Evolutionary conservation across 2,888 invertebrate genomes (phyloP).

Genomic region (Ectemnius cavifrons): DNA sequence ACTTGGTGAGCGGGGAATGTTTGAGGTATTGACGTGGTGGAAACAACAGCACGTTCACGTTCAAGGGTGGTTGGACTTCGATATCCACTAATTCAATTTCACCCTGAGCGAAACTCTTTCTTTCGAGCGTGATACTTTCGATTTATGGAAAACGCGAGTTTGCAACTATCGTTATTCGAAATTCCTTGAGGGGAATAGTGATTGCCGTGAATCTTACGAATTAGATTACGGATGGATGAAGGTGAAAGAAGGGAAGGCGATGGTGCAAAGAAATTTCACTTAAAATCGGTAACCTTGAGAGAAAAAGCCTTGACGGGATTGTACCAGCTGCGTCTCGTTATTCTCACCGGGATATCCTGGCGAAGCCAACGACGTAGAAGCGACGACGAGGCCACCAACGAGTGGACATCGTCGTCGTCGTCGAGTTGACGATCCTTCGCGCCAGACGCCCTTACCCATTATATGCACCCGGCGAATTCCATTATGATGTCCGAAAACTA

Average conservation of each 20-base stretch:
- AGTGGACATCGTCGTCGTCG: constrained; percentile 13
- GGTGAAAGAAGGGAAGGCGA: background rate
- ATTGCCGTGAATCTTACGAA: too few relatives aligned
- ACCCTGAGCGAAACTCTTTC: background rate
- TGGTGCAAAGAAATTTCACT: constrained; percentile 1
- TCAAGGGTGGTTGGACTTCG: too few relatives aligned
- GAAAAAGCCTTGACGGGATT: constrained; percentile 8
- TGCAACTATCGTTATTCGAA: too few relatives aligned
- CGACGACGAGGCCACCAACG: constrained; percentile 7
- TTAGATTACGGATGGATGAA: constrained; percentile 6
- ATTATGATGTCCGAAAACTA: constrained; percentile 31
- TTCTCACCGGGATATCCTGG: constrained; percentile 15
- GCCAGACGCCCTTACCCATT: constrained; percentile 27
- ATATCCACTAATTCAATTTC: too few relatives aligned
- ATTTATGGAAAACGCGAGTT: constrained; percentile 13
- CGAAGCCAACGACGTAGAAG: background rate
- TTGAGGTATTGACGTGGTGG: too few relatives aligned
- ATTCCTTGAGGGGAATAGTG: too few relatives aligned
- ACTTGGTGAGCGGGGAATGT: too few relatives aligned
- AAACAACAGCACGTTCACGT: too few relatives aligned
- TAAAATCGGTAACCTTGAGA: constrained; percentile 4
- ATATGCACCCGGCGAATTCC: constrained; percentile 44
- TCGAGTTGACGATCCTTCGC: constrained; percentile 15
- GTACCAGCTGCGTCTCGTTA: constrained; percentile 19
- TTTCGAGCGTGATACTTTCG: background rate